Base-by-base conservation (phyloP, 92 coral and sea anemone genomes). In the Plumapathes pennacea region DNA sequence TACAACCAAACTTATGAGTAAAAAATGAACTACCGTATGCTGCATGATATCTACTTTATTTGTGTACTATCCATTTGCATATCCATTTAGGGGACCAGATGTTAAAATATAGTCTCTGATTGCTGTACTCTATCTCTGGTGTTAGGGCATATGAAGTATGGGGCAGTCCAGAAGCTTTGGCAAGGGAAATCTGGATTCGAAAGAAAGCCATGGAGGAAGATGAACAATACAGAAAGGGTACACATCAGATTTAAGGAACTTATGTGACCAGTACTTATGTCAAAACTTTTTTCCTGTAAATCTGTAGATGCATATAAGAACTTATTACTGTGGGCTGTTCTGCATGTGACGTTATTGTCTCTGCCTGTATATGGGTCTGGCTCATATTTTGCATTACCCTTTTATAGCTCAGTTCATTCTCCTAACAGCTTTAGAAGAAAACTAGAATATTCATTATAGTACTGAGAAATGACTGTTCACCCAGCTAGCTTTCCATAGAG, bases 101-200 rank as follows among this genome's bases (percentile, higher is more conserved):
- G 13, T 17, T 13, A 2, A 46, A 3, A 12, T 3, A 17, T 13
- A 22, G 26, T 17, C 20, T 14, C 11, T 17, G 23, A 1, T 6
- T 44, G 50, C 25, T 14, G 19, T 4, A 10, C 20, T 3, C 1
- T 58, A 14, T 17, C 10, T 46, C n/a, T 38, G 17, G 44, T 10
- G 29, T 25, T 27, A 91, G 97, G 67, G 90, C 99, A 8, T 60
- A 71, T 54, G 89, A 75, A 47, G 77, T 84, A 47, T 90, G 96
- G 90, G 99, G 96, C 32, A 85, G 99, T 58, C 77, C 96, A 27
- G 99, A 89, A 53, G 89, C 77, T 14, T 76, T 94, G 40, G 84
- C 85, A 27, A 77, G 64, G 46, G 95, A 88, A 69, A 89, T 76
- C 54, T 81, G 90, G 80, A 38, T 44, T 33, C 76, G 96, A 39